Base-by-base conservation (phyloP, 2,888 invertebrate species). In the Drosophila longiperda region DNA sequence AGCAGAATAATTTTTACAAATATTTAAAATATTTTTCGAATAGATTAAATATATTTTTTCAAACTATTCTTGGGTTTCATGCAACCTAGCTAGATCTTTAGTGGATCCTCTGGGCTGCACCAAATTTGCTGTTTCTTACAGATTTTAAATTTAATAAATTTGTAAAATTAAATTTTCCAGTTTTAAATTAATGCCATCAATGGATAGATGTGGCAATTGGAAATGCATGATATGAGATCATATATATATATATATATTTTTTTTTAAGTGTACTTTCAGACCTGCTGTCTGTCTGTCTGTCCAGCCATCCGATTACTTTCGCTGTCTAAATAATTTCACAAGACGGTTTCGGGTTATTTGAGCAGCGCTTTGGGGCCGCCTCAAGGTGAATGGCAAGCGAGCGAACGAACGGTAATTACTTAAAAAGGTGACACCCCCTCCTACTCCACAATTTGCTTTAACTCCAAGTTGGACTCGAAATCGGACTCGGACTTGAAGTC, bases 281-380 rank as follows among this genome's bases (percentile, higher is more conserved):
- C 36, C 26, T 38, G 42, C 50, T 32, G 34, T 38, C 42, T 40
- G 79, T 68, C 50, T 48, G 29, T 20, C 52, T 50, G 74, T 42
- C 68, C 78, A 42, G 66, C 73, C 74, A 74, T 66, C 73, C 84
- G 84, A 87, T 84, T 87, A 85, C 89, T 85, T 85, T 85, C 87
- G 82, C 85, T 84, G 87, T 87, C 87, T 78, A 87, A 85, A 88
- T 88, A 76, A 80, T 83, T 87, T 85, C 66, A 58, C 80, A 82
- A 82, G 66, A 78, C 80, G 78, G 81, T 87, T 86, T 84, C 80
- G 79, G 86, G 81, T 81, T 81, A 81, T 81, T 82, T 81, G 82
- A 87, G 78, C 78, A 65, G 64, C 67, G 73, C 79, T 74, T 66
- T 66, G 62, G 85, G 80, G 77, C 80, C 53, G 79, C 63, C 80